Base-by-base conservation (phyloP, 2,888 invertebrate species). In the Sarcophaga rosellei region DNA sequence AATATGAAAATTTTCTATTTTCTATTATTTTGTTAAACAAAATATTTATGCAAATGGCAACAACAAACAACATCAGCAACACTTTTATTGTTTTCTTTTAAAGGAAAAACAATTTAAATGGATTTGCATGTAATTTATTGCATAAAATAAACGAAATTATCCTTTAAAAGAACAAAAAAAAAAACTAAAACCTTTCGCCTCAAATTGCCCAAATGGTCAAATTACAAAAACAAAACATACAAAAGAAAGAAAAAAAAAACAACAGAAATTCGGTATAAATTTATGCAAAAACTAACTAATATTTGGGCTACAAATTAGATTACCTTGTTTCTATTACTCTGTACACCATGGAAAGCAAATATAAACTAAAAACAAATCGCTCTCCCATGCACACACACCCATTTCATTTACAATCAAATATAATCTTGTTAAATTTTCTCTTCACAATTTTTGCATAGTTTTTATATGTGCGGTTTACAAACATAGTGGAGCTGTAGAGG, bases 81-180 rank as follows among this genome's bases (percentile, higher is more conserved):
- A 23, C 3, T 21, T 62, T 85, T 89, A 89, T 89, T 89, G 88
- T 69, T 90, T 90, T 89, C 88, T 89, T 90, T 89, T 88, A 90
- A 66, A 90, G 88, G 15, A 90, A 90, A 91, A 91, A 90, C 90
- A 91, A 91, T 91, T 91, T 91, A 91, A 91, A 91, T 88, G 89
- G 90, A 91, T 91, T 91, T 91, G 90, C 91, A 91, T 53, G 53
- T 91, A 91, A 90, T 91, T 91, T 91, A 88, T 73, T 81, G 83
- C 70, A 88, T 88, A 35, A 35, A 85, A 87, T 88, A 88, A 86
- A 77, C 75, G 81, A 75, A 81, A 69, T 59, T 69, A 65, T 61
- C 4, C 81, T 86, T 88, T 88, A 88, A 89, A 89, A 90, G 90
- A 81, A 66, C 45, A 17, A 23, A 77, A 84, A 45, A 72, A n/a